Evolutionary conservation across 2,797 vertebrate genomes (phyloP), one percentile per base, ranked within the genome.

Genomic region (Chromis chromis): DNA sequence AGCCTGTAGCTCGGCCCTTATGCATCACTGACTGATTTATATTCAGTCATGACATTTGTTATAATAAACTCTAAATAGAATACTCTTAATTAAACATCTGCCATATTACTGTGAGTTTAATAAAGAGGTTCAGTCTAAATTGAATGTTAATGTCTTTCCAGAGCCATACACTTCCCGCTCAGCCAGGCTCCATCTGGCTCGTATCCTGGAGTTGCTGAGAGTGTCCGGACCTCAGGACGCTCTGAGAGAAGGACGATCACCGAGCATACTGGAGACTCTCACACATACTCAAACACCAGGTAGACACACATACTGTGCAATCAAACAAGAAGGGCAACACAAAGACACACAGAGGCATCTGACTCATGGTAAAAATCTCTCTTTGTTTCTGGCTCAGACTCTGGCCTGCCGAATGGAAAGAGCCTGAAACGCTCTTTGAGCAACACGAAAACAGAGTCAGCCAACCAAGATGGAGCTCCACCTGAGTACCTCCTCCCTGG

Each of bases 401-500:
- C 84, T 3, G 56, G 54, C 61, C 69, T 79, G 58, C 64, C 78
- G 19, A 93, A 82, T 58, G 93, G 89, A 86, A 95, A 94, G 78
- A 92, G 83, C 78, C 76, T 90, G 59, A 95, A 93, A 78, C 94
- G 94, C 7, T 89, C 93, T 13, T 63, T 84, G 65, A 92, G 91
- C 82, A 94, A 94, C 71, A 88, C 89, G 58, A 95, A 95, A 83
- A 78, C 92, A 68, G 95, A 95, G 49, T 76, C 89, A 28, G 44
- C 68, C 42, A 85, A 61, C 61, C 93, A 92, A 87, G 93, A 94
- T 22, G 92, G 86, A 61, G 71, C 74, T 50, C 93, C 91, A 16
- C 95, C 95, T 7, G 95, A 95, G n/a, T 95, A 95, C 83, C 93
- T 96, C 48, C 92, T 95, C 8, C 96, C 96, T 40, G 95, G 95